phyloP scores from a whole-genome alignment of 2,888 invertebrate species.

The Heteropelma amictum region DNA sequence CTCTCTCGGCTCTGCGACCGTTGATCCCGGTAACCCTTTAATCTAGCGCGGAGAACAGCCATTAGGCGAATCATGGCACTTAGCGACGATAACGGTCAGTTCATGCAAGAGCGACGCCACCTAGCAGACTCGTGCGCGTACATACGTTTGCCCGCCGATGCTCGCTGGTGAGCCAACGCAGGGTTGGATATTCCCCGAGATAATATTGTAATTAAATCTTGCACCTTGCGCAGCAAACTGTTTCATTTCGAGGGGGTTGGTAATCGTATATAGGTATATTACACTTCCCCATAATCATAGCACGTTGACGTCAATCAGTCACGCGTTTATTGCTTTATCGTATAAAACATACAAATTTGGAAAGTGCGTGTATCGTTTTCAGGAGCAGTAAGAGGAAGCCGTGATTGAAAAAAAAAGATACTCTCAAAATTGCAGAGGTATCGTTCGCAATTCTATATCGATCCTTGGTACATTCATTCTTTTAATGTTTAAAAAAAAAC shows the following conservation, averaged over 20 bases:
- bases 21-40: slow-evolving; percentile 57
- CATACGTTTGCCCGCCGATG: neutral
- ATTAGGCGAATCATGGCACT: slow-evolving; percentile 64
- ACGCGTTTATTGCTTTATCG: no score
- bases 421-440: no score
- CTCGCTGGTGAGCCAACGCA: neutral
- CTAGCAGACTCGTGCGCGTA: neutral
- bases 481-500: no score
- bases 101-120: slow-evolving; percentile 16
- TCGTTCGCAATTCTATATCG: no score
- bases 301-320: no score
- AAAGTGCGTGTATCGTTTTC: no score
- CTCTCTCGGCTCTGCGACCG: slow-evolving; percentile 19
- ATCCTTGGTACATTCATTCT: no score
- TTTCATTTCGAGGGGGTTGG: slow-evolving; percentile 26
- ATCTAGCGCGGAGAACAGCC: slow-evolving; percentile 61
- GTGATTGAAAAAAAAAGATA: no score
- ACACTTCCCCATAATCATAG: neutral
- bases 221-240: slow-evolving; percentile 40
- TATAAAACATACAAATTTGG: no score
- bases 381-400: no score
- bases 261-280: slow-evolving; percentile 1
- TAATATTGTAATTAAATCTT: slow-evolving; percentile 61
- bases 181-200: slow-evolving; percentile 46
- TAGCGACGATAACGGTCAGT: slow-evolving; percentile 61